Evolutionary conservation across 2,888 invertebrate genomes (phyloP).

Genomic region (Parasteatoda lunata): DNA sequence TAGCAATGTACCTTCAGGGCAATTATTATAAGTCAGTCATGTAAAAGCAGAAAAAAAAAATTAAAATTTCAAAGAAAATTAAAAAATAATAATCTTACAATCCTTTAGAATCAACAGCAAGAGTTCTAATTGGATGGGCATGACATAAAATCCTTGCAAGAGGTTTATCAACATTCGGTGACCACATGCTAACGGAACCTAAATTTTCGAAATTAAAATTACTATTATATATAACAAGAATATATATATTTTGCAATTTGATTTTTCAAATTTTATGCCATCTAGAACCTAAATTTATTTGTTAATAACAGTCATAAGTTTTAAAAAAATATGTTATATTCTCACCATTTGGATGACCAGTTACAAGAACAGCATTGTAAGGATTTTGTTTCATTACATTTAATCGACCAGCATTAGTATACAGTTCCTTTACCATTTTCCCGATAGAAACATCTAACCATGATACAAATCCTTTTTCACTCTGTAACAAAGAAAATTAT

Average conservation of each 20-base stretch:
- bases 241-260: background rate
- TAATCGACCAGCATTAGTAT: conserved; percentile 85
- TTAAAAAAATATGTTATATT: background rate
- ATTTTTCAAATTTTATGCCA: background rate
- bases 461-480: conserved; percentile 82
- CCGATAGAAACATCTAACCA: conserved; percentile 98
- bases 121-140: conserved; percentile 83
- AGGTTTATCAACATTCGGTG: conserved; percentile 88
- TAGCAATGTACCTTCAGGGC: conserved; percentile 86
- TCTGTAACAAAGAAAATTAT: conserved; percentile 70
- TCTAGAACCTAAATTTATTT: background rate
- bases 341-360: conserved; percentile 70
- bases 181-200: conserved; percentile 95
- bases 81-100: conserved; percentile 77
- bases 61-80: background rate
- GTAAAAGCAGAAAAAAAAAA: background rate
- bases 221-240: background rate
- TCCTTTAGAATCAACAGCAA: conserved; percentile 90
- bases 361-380: conserved; percentile 86
- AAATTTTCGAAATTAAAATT: background rate
- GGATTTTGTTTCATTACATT: conserved; percentile 94
- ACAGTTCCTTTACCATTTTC: conserved; percentile 85
- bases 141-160: conserved; percentile 95
- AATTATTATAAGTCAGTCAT: background rate
- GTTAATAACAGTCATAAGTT: too few species aligned